Percentiles rank a stretch among this genome's conserved stretches.
These are phyloP conservation scores for Papilio xuthus DNA, from an alignment of 1,140 invertebrate genomes.

Conservation along the genomic window DNA sequence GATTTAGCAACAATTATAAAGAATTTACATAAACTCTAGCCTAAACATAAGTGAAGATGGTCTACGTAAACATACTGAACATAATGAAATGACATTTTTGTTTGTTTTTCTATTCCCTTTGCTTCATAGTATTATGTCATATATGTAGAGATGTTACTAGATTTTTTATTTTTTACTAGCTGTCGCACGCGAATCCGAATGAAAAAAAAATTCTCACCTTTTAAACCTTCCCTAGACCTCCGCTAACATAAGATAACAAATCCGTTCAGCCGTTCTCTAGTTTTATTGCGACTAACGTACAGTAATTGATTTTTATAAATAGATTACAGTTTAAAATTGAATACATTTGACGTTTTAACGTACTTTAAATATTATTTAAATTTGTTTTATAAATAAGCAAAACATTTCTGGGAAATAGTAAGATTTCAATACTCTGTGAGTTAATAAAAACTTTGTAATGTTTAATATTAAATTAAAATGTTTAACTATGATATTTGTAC, in stretches of 20 bases:
- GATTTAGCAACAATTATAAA: neutral
- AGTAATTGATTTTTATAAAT: too few relatives aligned
- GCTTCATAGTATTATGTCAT: neutral
- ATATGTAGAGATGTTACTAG: neutral
- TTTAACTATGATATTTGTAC: neutral
- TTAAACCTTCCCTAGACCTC: too few relatives aligned
- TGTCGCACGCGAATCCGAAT: too few relatives aligned
- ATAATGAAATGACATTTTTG: neutral
- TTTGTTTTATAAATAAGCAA: neutral
- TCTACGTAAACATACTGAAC: neutral
- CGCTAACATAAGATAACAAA: too few relatives aligned
- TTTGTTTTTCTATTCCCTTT: neutral
- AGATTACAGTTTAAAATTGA: neutral
- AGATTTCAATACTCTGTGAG: neutral
- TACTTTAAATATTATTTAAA: neutral
- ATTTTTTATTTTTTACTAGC: neutral
- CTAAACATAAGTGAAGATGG: neutral
- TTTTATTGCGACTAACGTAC: too few relatives aligned
- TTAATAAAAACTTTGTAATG: neutral
- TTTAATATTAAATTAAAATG: too few relatives aligned
- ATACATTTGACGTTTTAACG: neutral
- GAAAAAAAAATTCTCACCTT: too few relatives aligned
- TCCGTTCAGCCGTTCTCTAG: too few relatives aligned
- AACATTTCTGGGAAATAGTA: constrained; percentile 13
- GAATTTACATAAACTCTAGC: neutral